Evolutionary conservation across 2,888 invertebrate genomes (phyloP), one percentile per base, ranked within the genome.

Genomic region (Cinara cedri): DNA sequence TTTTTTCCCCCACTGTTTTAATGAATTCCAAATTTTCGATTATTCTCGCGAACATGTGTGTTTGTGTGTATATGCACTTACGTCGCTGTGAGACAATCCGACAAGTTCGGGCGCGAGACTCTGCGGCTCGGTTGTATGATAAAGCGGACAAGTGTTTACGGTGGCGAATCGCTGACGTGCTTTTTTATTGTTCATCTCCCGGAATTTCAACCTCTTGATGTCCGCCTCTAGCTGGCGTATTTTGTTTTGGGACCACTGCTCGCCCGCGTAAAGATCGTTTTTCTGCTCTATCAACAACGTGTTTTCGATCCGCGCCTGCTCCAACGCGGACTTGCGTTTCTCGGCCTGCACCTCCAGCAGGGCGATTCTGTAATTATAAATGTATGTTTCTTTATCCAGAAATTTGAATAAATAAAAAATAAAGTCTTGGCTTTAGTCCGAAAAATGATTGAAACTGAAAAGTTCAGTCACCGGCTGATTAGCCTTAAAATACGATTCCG

Each of bases 61-160:
- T n/a, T n/a, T n/a, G n/a, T n/a, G n/a, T n/a, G n/a, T n/a, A n/a
- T n/a, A n/a, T 6, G 24, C 21, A 82, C 84, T 86, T 88, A 97
- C 97, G 93, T 97, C 94, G 85, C 96, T 94, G 84, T 94, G 93
- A 83, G 93, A 93, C 91, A 97, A 94, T 85, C 95, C 94, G 83
- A 96, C 94, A 82, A 98, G 90, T 87, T 98, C 98, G 83, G 95
- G 95, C 44, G 98, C 98, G 82, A 98, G 88, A 83, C 96, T 96
- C 81, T 88, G 90, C 81, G 89, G 89, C 83, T 91, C 90, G 16
- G 89, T 87, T n/a, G n/a, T n/a, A n/a, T n/a, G n/a, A n/a, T n/a
- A n/a, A n/a, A n/a, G n/a, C n/a, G n/a, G n/a, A n/a, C n/a, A n/a
- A n/a, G n/a, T n/a, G n/a, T n/a, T n/a, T n/a, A n/a, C n/a, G n/a